Evolutionary conservation across 2,797 vertebrate species (phyloP), one percentile per base, ranked within the genome.

Genomic region (Heliangelus exortis): DNA sequence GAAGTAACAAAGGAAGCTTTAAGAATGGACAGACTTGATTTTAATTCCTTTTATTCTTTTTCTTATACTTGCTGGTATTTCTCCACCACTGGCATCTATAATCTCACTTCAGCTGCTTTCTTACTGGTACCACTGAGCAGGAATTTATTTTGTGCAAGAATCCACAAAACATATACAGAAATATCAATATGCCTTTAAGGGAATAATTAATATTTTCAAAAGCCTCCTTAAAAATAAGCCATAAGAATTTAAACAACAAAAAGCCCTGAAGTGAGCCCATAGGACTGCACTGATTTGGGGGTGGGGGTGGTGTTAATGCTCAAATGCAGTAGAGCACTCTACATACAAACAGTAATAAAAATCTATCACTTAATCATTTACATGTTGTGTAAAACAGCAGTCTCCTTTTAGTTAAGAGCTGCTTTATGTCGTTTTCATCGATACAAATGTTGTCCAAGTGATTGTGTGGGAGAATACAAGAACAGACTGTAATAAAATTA

Each of bases 401-500:
- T 95, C 85, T 95, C 93, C 93, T 93, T 93, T 93, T 90, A 86
- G 92, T 91, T 94, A 94, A 96, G 94, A 92, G 88, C 87, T 92
- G 92, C 96, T 95, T 96, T 76, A 96, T 96, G 95, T 89, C 15
- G 26, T 95, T 96, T 96, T 96, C 90, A 95, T 96, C 93, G 5
- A 95, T 96, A 91, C 43, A 93, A 97, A 97, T 94, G 85, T 91
- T 91, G 95, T 95, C 96, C 95, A 93, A 96, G 95, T 73, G 95
- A 97, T 97, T 87, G 85, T 94, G 88, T 96, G 93, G 92, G 95
- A 96, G 96, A 97, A 97, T 94, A 93, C 94, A 97, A 92, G 95
- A 97, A 93, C 96, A 97, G 96, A 94, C 95, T 72, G 97, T 95
- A 93, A 97, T 97, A 97, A 97, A 97, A 98, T 97, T 95, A 95